Conservation (phyloP, 2,113 vertebrate genomes). For the Chaetodon auriga region DNA sequence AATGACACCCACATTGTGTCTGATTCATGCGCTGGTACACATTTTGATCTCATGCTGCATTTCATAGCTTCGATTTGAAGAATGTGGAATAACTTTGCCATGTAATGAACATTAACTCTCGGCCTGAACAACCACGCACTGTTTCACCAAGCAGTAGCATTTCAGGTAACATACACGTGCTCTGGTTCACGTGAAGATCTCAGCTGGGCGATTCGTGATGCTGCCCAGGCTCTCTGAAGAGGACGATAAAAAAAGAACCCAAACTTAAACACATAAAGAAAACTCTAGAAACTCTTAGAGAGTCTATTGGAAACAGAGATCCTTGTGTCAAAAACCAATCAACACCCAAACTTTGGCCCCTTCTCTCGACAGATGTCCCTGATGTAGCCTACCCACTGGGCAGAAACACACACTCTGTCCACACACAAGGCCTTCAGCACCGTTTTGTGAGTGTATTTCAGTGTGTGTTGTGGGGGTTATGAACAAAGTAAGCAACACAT, state of each 20-base stretch:
- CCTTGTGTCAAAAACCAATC: not conserved
- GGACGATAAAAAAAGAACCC: not conserved
- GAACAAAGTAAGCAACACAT: slow-evolving; percentile 48
- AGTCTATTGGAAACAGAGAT: not conserved
- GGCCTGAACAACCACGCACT: too few species aligned
- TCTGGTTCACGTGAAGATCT: not conserved
- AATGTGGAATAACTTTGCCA: not conserved
- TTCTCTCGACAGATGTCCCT: not conserved
- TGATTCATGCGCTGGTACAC: slow-evolving; percentile 58
- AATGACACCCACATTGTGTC: slow-evolving; percentile 59
- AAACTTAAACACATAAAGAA: not conserved
- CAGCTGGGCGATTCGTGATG: not conserved
- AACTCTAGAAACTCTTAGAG: not conserved
- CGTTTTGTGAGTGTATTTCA: slow-evolving; percentile 10
- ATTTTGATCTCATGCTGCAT: slow-evolving; percentile 9
- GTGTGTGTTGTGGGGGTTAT: slow-evolving; percentile 16
- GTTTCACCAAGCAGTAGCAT: not conserved
- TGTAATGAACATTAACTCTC: not conserved
- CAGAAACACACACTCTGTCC: slow-evolving; percentile 18
- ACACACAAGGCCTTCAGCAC: slow-evolving; percentile 27
- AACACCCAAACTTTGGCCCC: not conserved
- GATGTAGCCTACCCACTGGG: not conserved
- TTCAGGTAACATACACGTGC: not conserved
- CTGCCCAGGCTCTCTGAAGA: not conserved
- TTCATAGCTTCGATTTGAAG: not conserved